Evolutionary conservation across 2,797 vertebrate species (phyloP).

Genomic region (Molossus alvarezi): DNA sequence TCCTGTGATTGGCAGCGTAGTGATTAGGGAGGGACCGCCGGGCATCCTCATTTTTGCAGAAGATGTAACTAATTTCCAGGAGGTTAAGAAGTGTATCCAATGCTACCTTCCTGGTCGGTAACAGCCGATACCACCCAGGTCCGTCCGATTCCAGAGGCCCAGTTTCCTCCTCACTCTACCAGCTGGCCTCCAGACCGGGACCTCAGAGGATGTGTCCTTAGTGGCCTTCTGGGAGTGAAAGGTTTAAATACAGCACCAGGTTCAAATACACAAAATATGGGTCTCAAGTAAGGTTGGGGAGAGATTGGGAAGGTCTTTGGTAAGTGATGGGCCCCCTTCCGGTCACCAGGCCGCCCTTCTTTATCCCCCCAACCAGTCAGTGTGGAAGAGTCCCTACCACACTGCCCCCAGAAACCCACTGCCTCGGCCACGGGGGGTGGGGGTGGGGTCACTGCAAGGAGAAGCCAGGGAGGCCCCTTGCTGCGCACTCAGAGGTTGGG

Average conservation of each 20-base stretch:
- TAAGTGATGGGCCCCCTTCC: not conserved
- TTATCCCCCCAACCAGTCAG: not conserved
- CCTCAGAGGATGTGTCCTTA: not conserved
- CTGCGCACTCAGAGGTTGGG: not conserved
- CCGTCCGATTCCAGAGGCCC: not conserved
- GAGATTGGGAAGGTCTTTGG: not conserved
- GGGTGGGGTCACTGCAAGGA: not conserved
- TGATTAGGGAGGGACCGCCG: fast-evolving
- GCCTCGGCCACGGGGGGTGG: fast-evolving
- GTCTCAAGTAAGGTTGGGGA: not conserved
- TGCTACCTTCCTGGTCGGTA: not conserved
- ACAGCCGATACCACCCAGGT: not conserved
- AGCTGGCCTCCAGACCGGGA: not conserved
- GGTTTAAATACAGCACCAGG: not conserved
- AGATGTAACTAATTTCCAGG: not conserved
- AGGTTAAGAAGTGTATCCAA: not conserved
- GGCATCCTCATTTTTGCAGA: not conserved
- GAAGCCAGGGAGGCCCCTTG: not conserved
- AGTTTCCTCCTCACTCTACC: not conserved
- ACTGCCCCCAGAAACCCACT: not conserved
- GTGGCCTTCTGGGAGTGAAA: too few relatives aligned
- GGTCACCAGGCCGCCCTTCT: not conserved
- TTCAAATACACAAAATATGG: too few relatives aligned
- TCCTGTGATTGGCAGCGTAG: fast-evolving
- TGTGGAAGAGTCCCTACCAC: not conserved